Evolutionary conservation across 2,113 vertebrate genomes (phyloP).

Genomic region (Donacobius atricapilla): DNA sequence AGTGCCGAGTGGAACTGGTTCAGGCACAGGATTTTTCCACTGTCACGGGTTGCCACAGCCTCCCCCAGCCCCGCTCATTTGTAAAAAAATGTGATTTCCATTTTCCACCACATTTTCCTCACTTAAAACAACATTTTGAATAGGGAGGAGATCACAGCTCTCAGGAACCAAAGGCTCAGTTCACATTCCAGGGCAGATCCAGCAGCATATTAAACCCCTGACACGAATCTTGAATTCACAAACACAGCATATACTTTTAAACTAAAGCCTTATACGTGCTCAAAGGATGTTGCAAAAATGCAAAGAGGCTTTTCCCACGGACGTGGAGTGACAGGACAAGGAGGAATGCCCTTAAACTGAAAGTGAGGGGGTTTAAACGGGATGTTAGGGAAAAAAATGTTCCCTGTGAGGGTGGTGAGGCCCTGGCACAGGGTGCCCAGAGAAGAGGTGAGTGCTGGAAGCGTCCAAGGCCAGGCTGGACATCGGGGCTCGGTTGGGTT

Average conservation of each 20-base stretch:
- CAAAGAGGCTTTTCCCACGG: not conserved
- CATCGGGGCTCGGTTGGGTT: fast-evolving
- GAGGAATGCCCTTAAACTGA: not conserved
- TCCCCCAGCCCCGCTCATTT: not conserved
- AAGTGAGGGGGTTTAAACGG: not conserved
- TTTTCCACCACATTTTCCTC: not conserved
- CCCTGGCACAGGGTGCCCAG: not conserved
- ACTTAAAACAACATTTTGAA: not conserved
- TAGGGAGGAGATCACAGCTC: fast-evolving
- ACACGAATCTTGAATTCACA: fast-evolving
- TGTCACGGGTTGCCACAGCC: not conserved
- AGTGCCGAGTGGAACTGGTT: not conserved
- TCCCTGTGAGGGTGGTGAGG: not conserved
- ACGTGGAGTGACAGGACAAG: not conserved
- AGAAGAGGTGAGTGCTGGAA: not conserved
- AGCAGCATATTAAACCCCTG: fast-evolving
- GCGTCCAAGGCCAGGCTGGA: not conserved
- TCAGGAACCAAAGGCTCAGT: not conserved
- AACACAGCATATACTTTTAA: not conserved
- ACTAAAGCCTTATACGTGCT: fast-evolving
- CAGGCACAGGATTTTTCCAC: not conserved
- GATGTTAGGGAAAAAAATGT: not conserved
- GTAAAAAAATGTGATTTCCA: not conserved
- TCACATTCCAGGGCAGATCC: not conserved
- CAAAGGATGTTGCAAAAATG: fast-evolving